phyloP scores from a whole-genome alignment of 2,113 vertebrate species.

The Myiagra hebetior region DNA sequence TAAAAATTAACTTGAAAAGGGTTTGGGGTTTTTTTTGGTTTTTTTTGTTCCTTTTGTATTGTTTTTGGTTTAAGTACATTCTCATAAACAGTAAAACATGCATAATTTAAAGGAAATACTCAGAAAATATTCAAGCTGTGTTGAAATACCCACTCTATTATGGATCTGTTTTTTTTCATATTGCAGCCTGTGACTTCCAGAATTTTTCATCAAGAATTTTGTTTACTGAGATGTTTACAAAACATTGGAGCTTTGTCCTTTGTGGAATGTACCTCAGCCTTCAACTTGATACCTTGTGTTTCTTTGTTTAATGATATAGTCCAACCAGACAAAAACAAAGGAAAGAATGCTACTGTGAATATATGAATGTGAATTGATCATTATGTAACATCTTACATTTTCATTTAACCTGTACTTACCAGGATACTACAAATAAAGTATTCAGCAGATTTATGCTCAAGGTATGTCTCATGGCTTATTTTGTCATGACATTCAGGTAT shows the following conservation, averaged over 20 bases:
- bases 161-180: not conserved
- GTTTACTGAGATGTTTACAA: not conserved
- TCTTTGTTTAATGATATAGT: not conserved
- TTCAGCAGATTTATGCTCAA: not conserved
- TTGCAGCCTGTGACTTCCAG: not conserved
- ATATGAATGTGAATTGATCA: not conserved
- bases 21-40: not conserved
- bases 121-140: not conserved
- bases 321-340: not conserved
- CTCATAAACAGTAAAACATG: not conserved
- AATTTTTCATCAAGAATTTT: constrained; percentile 4
- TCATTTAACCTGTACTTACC: not conserved
- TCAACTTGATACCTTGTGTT: not conserved
- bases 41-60: not conserved
- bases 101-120: not conserved
- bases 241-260: not conserved
- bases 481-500: not conserved
- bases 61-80: not conserved
- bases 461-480: not conserved
- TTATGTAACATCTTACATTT: not conserved
- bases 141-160: not conserved
- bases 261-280: not conserved
- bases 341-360: not conserved
- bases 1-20: not conserved
- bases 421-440: not conserved